Evolutionary conservation across 2,113 vertebrate genomes (phyloP).

Genomic region (Todiramphus saurophagus): DNA sequence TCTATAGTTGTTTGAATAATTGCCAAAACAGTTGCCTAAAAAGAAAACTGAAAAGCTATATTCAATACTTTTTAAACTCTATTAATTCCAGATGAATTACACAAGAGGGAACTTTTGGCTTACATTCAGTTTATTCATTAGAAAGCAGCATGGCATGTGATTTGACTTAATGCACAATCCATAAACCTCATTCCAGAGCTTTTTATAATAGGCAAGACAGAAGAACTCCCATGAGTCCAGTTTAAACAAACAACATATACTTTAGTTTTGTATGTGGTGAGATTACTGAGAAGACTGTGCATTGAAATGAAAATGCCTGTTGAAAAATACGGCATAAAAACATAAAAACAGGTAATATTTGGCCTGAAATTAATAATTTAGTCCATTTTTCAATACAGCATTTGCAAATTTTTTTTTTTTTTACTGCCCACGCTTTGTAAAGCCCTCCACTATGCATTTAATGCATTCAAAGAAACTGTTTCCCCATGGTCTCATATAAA

Average conservation of each 20-base stretch:
- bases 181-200: not conserved
- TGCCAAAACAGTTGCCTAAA: not conserved
- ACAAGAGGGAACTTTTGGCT: not conserved
- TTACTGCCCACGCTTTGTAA: not conserved
- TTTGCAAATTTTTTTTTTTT: not conserved
- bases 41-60: not conserved
- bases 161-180: not conserved
- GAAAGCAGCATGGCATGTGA: not conserved
- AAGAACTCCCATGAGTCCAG: not conserved
- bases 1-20: not conserved
- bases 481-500: not conserved
- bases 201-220: not conserved
- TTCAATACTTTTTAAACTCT: not conserved
- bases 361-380: not conserved
- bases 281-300: not conserved
- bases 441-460: not conserved
- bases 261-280: not conserved
- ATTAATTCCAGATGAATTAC: not conserved
- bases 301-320: not conserved
- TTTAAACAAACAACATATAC: not conserved
- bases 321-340: not conserved
- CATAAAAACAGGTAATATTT: not conserved
- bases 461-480: not conserved
- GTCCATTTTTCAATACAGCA: not conserved
- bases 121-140: conserved; percentile 41